phyloP scores from a whole-genome alignment of 2,113 vertebrate species.

The Hemiscyllium ocellatum region DNA sequence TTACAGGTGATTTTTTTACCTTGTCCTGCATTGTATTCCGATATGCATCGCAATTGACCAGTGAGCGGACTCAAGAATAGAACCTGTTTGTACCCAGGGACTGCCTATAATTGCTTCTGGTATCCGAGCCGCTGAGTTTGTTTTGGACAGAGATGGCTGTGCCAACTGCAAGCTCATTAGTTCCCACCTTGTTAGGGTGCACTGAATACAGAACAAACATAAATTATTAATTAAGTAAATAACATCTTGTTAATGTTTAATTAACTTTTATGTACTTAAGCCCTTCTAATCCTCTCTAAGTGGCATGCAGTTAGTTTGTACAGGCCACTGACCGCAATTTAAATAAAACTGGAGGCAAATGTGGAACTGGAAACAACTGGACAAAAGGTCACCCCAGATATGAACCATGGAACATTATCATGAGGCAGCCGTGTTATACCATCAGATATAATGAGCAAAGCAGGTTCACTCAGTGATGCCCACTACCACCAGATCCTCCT shows the following conservation, averaged over 20 bases:
- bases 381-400: neutral
- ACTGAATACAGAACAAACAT: neutral
- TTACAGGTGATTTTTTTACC: too few species aligned
- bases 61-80: too few species aligned
- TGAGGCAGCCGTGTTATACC: neutral
- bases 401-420: neutral
- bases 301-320: neutral
- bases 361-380: neutral
- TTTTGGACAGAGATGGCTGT: neutral
- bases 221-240: slow-evolving; percentile 5
- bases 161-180: neutral
- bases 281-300: neutral
- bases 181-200: neutral
- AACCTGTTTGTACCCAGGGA: too few species aligned
- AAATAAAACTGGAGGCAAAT: neutral
- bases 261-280: neutral
- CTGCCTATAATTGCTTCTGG: too few species aligned
- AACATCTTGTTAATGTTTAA: neutral
- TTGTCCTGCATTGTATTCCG: too few species aligned
- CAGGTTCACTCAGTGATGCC: neutral
- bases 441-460: neutral
- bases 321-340: neutral
- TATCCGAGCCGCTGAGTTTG: neutral
- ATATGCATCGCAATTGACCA: too few species aligned
- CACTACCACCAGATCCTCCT: neutral